phyloP scores from a whole-genome alignment of 2,888 invertebrate species.

The Apamea epomidion region DNA sequence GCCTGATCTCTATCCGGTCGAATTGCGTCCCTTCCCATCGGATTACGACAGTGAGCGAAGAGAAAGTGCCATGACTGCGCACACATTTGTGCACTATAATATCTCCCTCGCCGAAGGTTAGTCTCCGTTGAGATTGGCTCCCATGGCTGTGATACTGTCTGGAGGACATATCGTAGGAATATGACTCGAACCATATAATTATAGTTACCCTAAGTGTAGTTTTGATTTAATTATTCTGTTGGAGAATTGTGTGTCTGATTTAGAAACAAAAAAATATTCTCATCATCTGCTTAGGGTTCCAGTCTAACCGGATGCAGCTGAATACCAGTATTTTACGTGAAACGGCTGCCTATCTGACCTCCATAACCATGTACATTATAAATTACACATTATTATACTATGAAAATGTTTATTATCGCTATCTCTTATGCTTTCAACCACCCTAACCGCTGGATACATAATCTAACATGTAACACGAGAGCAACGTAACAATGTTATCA shows the following conservation, averaged over 20 bases:
- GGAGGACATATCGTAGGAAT: neutral
- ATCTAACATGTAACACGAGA: constrained; percentile 12
- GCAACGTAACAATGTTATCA: constrained; percentile 14
- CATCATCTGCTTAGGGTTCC: neutral
- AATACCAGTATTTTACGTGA: too few species aligned
- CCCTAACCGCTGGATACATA: constrained; percentile 6
- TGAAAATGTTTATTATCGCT: neutral
- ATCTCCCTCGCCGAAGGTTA: too few species aligned
- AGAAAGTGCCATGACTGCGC: too few species aligned
- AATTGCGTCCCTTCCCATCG: too few species aligned
- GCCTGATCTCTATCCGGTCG: too few species aligned
- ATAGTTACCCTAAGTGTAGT: neutral
- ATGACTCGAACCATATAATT: neutral
- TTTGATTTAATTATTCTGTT: neutral
- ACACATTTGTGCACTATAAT: too few species aligned
- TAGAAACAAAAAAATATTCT: neutral
- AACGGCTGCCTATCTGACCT: too few species aligned
- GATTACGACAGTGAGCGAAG: neutral
- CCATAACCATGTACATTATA: too few species aligned
- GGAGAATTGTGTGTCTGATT: neutral
- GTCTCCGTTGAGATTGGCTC: too few species aligned
- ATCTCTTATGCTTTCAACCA: neutral
- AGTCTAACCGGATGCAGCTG: too few species aligned
- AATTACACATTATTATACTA: neutral
- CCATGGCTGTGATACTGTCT: too few species aligned